phyloP scores from a whole-genome alignment of 2,113 vertebrate species.

The Toxotes jaculatrix region DNA sequence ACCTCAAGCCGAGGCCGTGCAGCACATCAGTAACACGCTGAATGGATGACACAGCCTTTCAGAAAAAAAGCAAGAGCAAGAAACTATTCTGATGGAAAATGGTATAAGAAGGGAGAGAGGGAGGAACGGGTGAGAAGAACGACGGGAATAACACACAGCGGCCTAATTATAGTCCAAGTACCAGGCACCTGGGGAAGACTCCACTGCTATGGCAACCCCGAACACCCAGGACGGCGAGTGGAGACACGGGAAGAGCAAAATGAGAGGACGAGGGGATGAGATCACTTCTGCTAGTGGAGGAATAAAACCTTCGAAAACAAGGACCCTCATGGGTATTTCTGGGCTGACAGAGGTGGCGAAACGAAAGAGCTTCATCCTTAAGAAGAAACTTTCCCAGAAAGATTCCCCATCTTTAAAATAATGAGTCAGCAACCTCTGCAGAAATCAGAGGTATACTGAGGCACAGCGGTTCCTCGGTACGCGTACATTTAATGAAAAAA shows the following conservation, averaged over 20 bases:
- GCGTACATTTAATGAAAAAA: conserved; percentile 6
- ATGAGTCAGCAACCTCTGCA: conserved; percentile 44
- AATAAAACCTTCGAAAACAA: conserved; percentile 44
- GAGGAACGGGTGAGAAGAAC: conserved; percentile 6
- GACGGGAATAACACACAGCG: conserved; percentile 36
- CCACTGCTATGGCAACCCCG: conserved; percentile 64
- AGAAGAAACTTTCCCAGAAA: not conserved
- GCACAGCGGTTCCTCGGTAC: not conserved
- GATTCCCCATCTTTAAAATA: conserved; percentile 10
- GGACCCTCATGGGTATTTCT: conserved; percentile 37
- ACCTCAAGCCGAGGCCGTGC: conserved; percentile 15
- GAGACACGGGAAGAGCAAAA: conserved; percentile 10
- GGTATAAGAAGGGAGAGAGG: not conserved
- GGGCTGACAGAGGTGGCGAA: not conserved
- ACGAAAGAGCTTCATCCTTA: not conserved
- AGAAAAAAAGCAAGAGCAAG: not conserved
- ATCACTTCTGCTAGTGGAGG: conserved; percentile 42
- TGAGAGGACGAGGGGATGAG: conserved; percentile 28
- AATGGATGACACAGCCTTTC: conserved; percentile 32
- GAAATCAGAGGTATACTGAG: conserved; percentile 1
- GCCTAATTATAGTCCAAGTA: conserved; percentile 73
- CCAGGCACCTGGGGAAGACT: conserved; percentile 56
- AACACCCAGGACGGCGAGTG: conserved; percentile 35
- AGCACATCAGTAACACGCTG: conserved; percentile 23
- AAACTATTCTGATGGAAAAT: conserved; percentile 24